A percentile compares a stretch with the other conserved stretches of the same genome.
These are phyloP conservation scores for Lepisosteus osseus DNA, from an alignment of 2,113 vertebrate species.

Conservation along the genomic window DNA sequence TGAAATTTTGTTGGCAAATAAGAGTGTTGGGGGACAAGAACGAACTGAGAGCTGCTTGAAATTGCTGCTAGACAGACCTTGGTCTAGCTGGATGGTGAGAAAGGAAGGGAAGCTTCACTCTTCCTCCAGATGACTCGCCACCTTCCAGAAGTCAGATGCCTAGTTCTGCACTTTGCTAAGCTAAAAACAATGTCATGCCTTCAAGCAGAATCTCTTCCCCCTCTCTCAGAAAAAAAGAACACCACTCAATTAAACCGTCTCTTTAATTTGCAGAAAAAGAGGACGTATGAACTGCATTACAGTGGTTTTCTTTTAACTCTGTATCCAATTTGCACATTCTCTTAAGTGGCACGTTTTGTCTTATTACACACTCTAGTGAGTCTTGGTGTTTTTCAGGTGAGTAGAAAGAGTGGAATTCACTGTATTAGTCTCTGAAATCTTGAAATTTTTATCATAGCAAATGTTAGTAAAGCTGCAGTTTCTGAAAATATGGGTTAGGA, in stretches of 20 bases:
- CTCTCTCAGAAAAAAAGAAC: conserved; percentile 43
- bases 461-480: conserved; percentile 9
- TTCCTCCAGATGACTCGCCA: conserved; percentile 37
- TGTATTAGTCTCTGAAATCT: conserved; percentile 14
- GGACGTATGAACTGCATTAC: not conserved
- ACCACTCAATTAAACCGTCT: conserved; percentile 48
- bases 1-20: too few species aligned
- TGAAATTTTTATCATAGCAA: conserved; percentile 12
- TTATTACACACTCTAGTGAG: conserved; percentile 13
- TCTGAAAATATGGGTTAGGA: conserved; percentile 18
- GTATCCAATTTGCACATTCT: conserved; percentile 20
- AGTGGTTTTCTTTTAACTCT: conserved; percentile 7
- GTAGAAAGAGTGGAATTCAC: conserved; percentile 17
- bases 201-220: conserved; percentile 42
- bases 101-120: not conserved
- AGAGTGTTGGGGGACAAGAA: too few species aligned
- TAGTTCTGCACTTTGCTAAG: conserved; percentile 68
- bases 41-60: not conserved
- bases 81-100: not conserved
- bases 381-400: conserved; percentile 4
- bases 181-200: conserved; percentile 66
- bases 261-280: conserved; percentile 11
- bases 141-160: conserved; percentile 57
- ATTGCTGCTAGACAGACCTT: not conserved
- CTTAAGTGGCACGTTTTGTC: conserved; percentile 23